These are phyloP conservation scores for Holocentrus rufus DNA, from an alignment of 2,797 vertebrate species.

Conservation along the genomic window DNA sequence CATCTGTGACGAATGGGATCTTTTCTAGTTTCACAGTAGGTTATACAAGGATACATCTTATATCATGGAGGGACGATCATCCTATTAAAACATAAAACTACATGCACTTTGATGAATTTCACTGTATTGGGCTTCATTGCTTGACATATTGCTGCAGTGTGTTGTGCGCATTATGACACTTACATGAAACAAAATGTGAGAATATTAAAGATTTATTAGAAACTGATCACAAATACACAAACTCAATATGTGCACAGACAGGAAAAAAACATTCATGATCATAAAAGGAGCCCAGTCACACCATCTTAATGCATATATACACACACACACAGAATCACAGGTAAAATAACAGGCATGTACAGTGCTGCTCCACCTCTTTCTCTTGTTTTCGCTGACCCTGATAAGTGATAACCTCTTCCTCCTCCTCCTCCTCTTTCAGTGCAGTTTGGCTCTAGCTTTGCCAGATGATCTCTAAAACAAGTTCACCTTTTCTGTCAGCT, in stretches of 20 bases:
- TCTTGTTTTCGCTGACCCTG: slow-evolving; percentile 18
- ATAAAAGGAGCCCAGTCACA: neutral
- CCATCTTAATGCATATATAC: neutral
- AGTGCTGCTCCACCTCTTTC: neutral
- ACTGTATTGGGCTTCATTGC: neutral
- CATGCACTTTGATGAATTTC: slow-evolving; percentile 21
- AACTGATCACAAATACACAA: slow-evolving; percentile 35
- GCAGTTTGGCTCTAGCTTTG: slow-evolving; percentile 8
- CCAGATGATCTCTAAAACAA: slow-evolving; percentile 61
- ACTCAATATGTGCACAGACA: slow-evolving; percentile 12
- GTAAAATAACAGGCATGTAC: slow-evolving; percentile 47
- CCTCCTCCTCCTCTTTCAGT: slow-evolving; percentile 1
- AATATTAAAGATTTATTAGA: slow-evolving; percentile 71
- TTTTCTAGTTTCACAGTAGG: slow-evolving; percentile 14
- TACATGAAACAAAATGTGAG: slow-evolving; percentile 10
- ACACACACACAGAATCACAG: slow-evolving; percentile 1
- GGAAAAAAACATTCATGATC: slow-evolving; percentile 18
- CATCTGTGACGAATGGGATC: slow-evolving; percentile 30
- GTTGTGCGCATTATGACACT: neutral
- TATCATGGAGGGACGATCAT: slow-evolving; percentile 7
- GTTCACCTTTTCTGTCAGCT: slow-evolving; percentile 27
- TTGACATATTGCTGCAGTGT: neutral
- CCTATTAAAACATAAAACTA: neutral
- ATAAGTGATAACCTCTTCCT: slow-evolving; percentile 1
- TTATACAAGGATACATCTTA: neutral